phyloP scores from a whole-genome alignment of 2,888 invertebrate species.

The Scaptodrosophila latifasciaeformis region DNA sequence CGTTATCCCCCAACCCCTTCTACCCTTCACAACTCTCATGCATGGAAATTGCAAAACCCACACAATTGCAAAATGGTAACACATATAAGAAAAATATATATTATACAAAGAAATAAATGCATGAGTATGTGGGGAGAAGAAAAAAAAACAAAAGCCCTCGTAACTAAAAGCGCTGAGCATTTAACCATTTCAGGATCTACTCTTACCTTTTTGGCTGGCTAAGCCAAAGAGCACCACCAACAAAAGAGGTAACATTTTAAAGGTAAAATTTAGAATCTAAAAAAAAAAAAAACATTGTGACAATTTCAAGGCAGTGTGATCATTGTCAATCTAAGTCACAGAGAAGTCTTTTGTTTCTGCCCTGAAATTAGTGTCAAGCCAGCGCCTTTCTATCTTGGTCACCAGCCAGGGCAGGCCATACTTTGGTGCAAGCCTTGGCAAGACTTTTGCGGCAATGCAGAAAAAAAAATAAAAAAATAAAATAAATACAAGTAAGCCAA shows the following conservation, averaged over 20 bases:
- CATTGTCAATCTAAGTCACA: too few relatives aligned
- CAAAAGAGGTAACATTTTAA: too few relatives aligned
- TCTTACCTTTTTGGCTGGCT: too few relatives aligned
- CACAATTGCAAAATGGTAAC: conserved; percentile 20
- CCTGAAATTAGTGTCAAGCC: conserved; percentile 45
- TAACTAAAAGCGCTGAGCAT: conserved; percentile 23
- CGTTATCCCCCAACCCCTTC: conserved; percentile 14
- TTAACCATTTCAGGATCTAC: conserved; percentile 2
- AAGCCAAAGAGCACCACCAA: too few relatives aligned
- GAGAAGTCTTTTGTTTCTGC: too few relatives aligned
- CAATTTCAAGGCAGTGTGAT: too few relatives aligned
- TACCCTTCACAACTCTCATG: conserved; percentile 20
- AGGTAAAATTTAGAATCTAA: too few relatives aligned
- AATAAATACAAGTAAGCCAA: conserved; percentile 13
- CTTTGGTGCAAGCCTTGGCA: conserved; percentile 6
- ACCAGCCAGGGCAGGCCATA: too few relatives aligned
- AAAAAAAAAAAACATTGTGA: too few relatives aligned
- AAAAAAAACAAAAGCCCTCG: conserved; percentile 24
- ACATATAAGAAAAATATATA: not conserved
- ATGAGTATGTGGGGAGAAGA: conserved; percentile 1
- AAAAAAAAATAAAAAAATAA: too few relatives aligned
- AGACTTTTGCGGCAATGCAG: conserved; percentile 8
- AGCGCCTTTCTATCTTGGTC: conserved; percentile 41
- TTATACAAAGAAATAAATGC: too few relatives aligned
- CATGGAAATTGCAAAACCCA: conserved; percentile 36